phyloP scores from a whole-genome alignment of 2,113 vertebrate species.

The Chaenocephalus aceratus region DNA sequence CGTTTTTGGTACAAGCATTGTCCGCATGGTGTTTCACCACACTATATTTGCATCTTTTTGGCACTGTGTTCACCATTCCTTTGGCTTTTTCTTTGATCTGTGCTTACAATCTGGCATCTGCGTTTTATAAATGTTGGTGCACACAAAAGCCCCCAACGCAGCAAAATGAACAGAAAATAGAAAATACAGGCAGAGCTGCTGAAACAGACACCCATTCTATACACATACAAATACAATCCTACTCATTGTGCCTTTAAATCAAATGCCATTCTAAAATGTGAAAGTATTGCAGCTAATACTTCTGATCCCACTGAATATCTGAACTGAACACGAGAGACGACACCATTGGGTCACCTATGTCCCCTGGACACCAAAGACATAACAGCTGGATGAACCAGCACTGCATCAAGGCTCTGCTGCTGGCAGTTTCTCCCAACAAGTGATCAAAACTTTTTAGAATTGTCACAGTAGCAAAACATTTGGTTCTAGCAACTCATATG shows the following conservation, averaged over 20 bases:
- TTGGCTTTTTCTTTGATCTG: neutral
- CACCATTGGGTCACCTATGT: neutral
- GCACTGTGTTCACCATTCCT: neutral
- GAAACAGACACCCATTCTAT: neutral
- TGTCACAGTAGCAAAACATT: slow-evolving; percentile 17
- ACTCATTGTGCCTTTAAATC: slow-evolving; percentile 1
- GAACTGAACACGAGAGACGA: neutral
- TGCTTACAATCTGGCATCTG: neutral
- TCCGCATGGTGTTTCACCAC: neutral
- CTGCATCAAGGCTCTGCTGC: slow-evolving; percentile 10
- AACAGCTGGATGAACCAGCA: neutral
- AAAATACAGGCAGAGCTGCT: neutral
- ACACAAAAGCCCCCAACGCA: too few species aligned
- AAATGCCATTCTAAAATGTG: slow-evolving; percentile 26
- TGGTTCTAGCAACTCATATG: slow-evolving; percentile 49
- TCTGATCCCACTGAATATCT: slow-evolving; percentile 13
- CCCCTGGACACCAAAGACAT: neutral
- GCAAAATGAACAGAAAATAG: too few species aligned
- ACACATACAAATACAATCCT: neutral
- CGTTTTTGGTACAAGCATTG: neutral
- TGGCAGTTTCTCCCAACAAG: slow-evolving; percentile 29
- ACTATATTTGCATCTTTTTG: neutral
- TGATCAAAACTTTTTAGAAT: slow-evolving; percentile 47
- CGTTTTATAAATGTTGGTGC: neutral
- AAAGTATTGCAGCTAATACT: neutral